Conservation (phyloP, 2,888 invertebrate species). For the Phengaris arion region DNA sequence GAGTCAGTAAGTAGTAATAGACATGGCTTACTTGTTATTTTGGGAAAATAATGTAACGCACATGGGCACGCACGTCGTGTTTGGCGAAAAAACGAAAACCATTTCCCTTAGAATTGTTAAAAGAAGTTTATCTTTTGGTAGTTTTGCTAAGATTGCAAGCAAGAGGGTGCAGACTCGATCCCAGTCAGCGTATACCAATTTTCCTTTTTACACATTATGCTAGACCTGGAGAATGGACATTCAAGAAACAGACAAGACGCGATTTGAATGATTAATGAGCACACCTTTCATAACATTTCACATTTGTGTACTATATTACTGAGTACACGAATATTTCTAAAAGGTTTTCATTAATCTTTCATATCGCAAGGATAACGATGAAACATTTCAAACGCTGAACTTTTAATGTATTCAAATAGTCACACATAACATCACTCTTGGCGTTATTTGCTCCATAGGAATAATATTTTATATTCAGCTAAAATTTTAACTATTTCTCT, state of each 20-base stretch:
- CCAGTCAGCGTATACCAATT: neutral
- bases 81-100: too few species aligned
- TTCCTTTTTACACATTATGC: neutral
- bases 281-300: neutral
- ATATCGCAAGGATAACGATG: conserved; percentile 1
- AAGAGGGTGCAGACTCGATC: neutral
- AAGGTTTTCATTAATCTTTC: conserved; percentile 19
- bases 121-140: too few species aligned
- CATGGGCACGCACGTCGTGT: too few species aligned
- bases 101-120: too few species aligned
- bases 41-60: too few species aligned
- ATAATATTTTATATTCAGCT: neutral
- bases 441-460: neutral
- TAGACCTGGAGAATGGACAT: neutral
- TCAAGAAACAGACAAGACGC: neutral
- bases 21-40: too few species aligned
- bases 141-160: too few species aligned
- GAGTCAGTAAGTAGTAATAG: too few species aligned
- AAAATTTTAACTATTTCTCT: too few species aligned
- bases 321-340: conserved; percentile 7
- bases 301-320: conserved; percentile 15
- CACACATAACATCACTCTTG: neutral
- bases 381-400: neutral
- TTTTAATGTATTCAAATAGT: conserved; percentile 18
- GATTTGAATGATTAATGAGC: conserved; percentile 2